Evolutionary conservation across 2,113 vertebrate genomes (phyloP).

Genomic region (Trichomycterus rosablanca): DNA sequence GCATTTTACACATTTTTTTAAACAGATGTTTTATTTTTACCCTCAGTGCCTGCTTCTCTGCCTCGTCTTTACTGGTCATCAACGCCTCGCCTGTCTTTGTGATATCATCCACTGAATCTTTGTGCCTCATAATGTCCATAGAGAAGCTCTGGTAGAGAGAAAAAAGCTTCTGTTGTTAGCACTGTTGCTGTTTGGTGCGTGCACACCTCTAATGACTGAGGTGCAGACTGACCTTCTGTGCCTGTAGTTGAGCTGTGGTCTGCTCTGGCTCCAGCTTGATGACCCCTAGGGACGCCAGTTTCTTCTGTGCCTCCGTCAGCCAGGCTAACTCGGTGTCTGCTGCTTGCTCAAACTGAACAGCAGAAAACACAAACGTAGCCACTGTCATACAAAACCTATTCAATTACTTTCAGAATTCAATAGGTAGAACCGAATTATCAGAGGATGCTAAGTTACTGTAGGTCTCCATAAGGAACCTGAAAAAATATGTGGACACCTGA

Average conservation of each 20-base stretch:
- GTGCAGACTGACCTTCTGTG: slow-evolving; percentile 84
- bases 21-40: slow-evolving; percentile 54
- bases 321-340: slow-evolving; percentile 83
- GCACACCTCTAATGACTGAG: slow-evolving; percentile 8
- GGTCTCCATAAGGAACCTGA: too few relatives aligned
- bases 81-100: slow-evolving; percentile 82
- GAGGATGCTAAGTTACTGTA: too few relatives aligned
- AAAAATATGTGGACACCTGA: too few relatives aligned
- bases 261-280: slow-evolving; percentile 93
- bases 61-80: slow-evolving; percentile 77
- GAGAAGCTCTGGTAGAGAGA: slow-evolving; percentile 77
- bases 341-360: slow-evolving; percentile 89
- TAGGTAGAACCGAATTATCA: too few relatives aligned
- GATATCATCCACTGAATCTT: slow-evolving; percentile 89
- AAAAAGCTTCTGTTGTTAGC: too few relatives aligned
- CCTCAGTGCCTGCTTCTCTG: slow-evolving; percentile 79
- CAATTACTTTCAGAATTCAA: too few relatives aligned
- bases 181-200: too few relatives aligned
- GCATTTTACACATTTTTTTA: not conserved
- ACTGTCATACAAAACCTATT: too few relatives aligned
- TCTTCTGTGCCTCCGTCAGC: slow-evolving; percentile 83
- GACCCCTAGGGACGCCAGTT: slow-evolving; percentile 80
- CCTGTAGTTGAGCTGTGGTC: slow-evolving; percentile 86
- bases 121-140: slow-evolving; percentile 96
- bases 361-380: slow-evolving; percentile 10